Evolutionary conservation across 1,140 invertebrate species (phyloP).

Genomic region (Thereuonema tuberculata): DNA sequence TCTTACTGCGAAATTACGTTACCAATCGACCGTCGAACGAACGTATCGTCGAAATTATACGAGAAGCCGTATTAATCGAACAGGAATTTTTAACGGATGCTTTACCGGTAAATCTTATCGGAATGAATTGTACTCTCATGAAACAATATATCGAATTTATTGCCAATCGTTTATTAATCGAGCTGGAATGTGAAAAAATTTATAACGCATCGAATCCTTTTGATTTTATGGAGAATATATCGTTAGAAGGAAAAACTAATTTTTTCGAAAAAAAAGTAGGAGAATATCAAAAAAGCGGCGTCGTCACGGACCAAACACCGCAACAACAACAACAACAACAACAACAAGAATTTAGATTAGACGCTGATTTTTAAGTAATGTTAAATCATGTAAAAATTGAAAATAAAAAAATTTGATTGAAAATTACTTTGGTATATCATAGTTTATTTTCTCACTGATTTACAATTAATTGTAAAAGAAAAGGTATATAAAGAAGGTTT

Average conservation of each 20-base stretch:
- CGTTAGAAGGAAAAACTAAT: slow-evolving; percentile 96
- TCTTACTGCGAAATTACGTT: slow-evolving; percentile 92
- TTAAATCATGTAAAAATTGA: no score
- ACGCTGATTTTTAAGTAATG: no score
- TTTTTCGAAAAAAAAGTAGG: slow-evolving; percentile 99
- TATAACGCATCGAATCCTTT: slow-evolving; percentile 93
- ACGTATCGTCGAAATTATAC: slow-evolving; percentile 67
- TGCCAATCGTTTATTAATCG: slow-evolving; percentile 80
- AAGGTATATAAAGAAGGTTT: no score
- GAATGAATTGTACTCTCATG: slow-evolving; percentile 96
- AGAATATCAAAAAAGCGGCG: slow-evolving; percentile 97
- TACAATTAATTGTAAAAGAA: no score
- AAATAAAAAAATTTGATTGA: no score
- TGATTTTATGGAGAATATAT: slow-evolving; percentile 99
- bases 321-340: no score
- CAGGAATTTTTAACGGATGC: slow-evolving; percentile 96
- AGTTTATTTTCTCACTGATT: no score
- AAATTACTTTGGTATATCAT: no score
- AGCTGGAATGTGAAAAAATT: slow-evolving; percentile 73
- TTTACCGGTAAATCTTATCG: slow-evolving; percentile 81
- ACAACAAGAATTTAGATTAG: no score
- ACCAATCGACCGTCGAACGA: slow-evolving; percentile 72
- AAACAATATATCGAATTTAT: slow-evolving; percentile 97
- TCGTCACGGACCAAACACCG: no score
- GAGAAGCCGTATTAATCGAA: slow-evolving; percentile 89